A percentile compares a stretch with the other conserved stretches of the same genome.
Conservation (phyloP, 2,113 vertebrate genomes). For the Zootoca vivipara region DNA sequence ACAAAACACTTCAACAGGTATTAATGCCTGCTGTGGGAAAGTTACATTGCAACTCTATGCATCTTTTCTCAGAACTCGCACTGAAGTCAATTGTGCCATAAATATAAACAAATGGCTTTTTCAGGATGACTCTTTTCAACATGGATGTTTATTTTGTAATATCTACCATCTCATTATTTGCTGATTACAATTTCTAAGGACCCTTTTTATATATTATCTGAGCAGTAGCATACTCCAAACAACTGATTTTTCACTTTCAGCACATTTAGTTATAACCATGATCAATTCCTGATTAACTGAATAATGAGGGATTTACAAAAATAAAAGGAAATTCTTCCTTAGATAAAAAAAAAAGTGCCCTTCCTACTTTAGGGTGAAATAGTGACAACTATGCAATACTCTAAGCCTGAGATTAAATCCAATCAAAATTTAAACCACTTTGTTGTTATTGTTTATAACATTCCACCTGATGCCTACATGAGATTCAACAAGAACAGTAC, state of each 20-base stretch:
- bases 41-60: not conserved
- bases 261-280: not conserved
- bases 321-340: not conserved
- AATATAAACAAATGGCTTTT: not conserved
- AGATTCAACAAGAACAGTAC: not conserved
- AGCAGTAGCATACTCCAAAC: not conserved
- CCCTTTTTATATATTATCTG: not conserved
- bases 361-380: not conserved
- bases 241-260: not conserved
- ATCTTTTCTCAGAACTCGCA: not conserved
- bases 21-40: not conserved
- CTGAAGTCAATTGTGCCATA: not conserved
- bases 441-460: fast-evolving
- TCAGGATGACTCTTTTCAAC: no score
- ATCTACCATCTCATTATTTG: not conserved
- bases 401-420: fast-evolving
- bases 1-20: not conserved
- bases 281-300: fast-evolving
- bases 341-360: not conserved
- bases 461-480: not conserved
- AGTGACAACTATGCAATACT: not conserved
- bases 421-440: fast-evolving
- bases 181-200: not conserved
- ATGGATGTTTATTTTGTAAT: not conserved
- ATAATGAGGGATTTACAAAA: not conserved